Base-by-base conservation (phyloP, 2,797 vertebrate genomes). In the Ptychadena robeensis region DNA sequence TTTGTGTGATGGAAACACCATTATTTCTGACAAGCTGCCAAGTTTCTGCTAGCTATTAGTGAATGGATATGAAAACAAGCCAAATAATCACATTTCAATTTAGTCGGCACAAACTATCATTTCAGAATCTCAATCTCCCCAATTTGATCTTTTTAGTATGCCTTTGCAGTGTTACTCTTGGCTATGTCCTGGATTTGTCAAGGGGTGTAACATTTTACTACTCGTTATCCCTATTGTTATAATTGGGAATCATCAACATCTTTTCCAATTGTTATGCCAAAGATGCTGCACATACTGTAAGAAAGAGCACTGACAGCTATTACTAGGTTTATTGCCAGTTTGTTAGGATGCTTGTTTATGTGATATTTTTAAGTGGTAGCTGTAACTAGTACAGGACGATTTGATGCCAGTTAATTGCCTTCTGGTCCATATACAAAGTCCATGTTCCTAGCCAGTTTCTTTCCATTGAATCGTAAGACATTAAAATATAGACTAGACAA, bases 21-120 rank as follows among this genome's bases (percentile, higher is more conserved):
- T 81, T 81, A 68, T 82, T 82, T 74, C 72, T 82, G 80, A 82
- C 80, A 82, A 74, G 15, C 80, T 82, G 80, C 44, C 72, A 82
- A 82, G 63, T 57, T 68, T n/a, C 71, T 59, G 71, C 63, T 68
- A 67, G 72, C 80, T 74, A 82, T 65, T 68, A 82, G 63, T 68
- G 79, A 82, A 67, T 30, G 15, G n/a, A 74, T 74, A 82, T 74
- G 71, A 82, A 75, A 68, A 82, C 63, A 82, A 82, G 64, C 63
- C 63, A 82, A 82, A 82, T 72, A 75, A 59, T 82, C 32, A 59
- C 59, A 67, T 74, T 74, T 57, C 71, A 68, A 66, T 82, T 74
- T 82, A 82, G 27, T 35, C 61, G 14, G 32, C 65, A 65, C 32
- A 81, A 72, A 81, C 69, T 81, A 66, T 81, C 40, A 66, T 81